Evolutionary conservation across 2,797 vertebrate species (phyloP), one percentile per base, ranked within the genome.

Genomic region (Cryptoblepharus egeriae): DNA sequence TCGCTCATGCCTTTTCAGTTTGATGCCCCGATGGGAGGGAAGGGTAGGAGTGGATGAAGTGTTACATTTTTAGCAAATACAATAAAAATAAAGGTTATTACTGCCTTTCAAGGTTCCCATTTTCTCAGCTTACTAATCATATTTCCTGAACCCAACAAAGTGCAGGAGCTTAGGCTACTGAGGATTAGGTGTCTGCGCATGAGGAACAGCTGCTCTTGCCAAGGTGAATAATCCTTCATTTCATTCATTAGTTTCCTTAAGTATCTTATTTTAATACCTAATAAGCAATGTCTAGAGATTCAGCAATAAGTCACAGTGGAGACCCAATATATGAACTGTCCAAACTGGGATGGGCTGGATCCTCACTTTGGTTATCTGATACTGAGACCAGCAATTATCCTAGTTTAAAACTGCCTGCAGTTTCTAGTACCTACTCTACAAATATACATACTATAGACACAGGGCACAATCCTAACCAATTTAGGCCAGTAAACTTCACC

Each of bases 181-280:
- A 81, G 63, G 49, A 39, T 68, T 68, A 81, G 68, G 60, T 22
- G n/a, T 37, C 78, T 32, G 57, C 55, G 57, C n/a, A 24, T 55
- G 55, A 7, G 15, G 70, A 81, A 81, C 70, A 65, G 70, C 60
- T 73, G 71, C 49, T 75, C 35, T 71, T 75, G 61, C 52, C 49
- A 75, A 68, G 61, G 52, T 65, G 52, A 75, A 42, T 81, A 75
- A 81, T 75, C 52, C 64, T 82, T 82, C 80, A 75, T 75, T 75
- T 58, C 63, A 42, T 68, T 68, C 52, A 82, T 57, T 58, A 81
- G 45, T 32, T 67, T 74, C 32, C 70, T 57, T 24, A 81, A 75
- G n/a, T 32, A 65, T 60, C 64, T 69, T 82, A 57, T 69, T 68
- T 73, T 45, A 73, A 73, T 64, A 68, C 32, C 55, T 58, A 75